Evolutionary conservation across 2,113 vertebrate species (phyloP).

Genomic region (Platysteira castanea): DNA sequence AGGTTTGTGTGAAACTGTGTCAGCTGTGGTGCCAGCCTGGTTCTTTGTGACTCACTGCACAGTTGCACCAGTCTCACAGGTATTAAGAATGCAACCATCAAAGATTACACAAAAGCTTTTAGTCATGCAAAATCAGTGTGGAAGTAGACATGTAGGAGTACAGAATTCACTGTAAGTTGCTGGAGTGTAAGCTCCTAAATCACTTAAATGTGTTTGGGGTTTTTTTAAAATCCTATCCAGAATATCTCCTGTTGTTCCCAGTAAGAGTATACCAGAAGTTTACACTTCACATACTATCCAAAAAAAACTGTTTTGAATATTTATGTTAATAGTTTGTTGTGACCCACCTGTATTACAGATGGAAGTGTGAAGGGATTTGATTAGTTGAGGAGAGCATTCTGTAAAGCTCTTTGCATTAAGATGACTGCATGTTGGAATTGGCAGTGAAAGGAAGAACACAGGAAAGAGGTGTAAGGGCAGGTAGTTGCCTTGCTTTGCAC

Average conservation of each 20-base stretch:
- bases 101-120: neutral
- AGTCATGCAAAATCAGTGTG: neutral
- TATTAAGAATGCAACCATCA: neutral
- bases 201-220: neutral
- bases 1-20: neutral
- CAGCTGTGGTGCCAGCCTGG: neutral
- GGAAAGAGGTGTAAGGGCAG: neutral
- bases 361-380: neutral
- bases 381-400: neutral
- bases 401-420: neutral
- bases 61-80: neutral
- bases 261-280: neutral
- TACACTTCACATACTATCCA: neutral
- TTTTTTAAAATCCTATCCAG: neutral
- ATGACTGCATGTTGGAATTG: neutral
- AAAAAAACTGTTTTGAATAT: neutral
- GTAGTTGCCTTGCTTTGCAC: neutral
- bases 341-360: neutral
- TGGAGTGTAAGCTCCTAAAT: neutral
- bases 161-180: neutral
- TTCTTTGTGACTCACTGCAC: neutral
- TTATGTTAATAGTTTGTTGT: neutral
- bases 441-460: neutral
- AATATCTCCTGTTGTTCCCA: neutral
- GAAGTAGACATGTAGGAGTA: neutral